Conservation (phyloP, 2,797 vertebrate genomes). For the Chiloscyllium punctatum region DNA sequence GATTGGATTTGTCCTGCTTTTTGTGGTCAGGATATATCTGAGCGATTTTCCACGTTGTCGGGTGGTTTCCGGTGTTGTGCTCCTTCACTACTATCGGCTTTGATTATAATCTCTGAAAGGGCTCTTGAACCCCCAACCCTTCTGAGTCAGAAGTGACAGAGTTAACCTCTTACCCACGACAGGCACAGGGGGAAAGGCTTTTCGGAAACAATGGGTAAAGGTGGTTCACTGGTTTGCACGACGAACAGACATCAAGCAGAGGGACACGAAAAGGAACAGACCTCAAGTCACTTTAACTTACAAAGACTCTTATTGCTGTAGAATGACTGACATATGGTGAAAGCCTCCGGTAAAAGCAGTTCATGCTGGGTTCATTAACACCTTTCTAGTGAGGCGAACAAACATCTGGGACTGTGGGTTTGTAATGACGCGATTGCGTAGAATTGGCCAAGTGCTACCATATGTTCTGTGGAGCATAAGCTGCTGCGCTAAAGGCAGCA, state of each 20-base stretch:
- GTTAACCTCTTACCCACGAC: background rate
- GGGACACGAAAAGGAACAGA: background rate
- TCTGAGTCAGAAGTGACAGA: background rate
- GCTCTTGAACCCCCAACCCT: background rate
- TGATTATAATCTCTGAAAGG: background rate
- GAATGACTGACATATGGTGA: background rate
- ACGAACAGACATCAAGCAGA: background rate
- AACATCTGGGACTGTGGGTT: background rate
- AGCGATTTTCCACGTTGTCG: too few relatives aligned
- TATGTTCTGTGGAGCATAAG: background rate
- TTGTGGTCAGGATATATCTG: too few relatives aligned
- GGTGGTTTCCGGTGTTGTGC: background rate
- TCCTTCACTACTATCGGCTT: background rate
- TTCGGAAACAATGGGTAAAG: background rate
- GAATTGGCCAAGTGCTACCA: background rate
- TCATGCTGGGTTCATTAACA: constrained; percentile 5
- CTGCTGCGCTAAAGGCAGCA: background rate
- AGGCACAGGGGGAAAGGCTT: background rate
- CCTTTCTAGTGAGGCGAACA: background rate
- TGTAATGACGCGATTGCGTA: background rate
- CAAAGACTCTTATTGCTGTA: background rate
- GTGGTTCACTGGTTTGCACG: background rate
- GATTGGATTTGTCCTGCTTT: too few relatives aligned
- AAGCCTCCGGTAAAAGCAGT: background rate
- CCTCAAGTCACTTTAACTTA: background rate